Percentiles rank a stretch among this genome's conserved stretches.
Evolutionary conservation across 2,113 vertebrate genomes (phyloP).

Genomic region (Alouatta palliata): DNA sequence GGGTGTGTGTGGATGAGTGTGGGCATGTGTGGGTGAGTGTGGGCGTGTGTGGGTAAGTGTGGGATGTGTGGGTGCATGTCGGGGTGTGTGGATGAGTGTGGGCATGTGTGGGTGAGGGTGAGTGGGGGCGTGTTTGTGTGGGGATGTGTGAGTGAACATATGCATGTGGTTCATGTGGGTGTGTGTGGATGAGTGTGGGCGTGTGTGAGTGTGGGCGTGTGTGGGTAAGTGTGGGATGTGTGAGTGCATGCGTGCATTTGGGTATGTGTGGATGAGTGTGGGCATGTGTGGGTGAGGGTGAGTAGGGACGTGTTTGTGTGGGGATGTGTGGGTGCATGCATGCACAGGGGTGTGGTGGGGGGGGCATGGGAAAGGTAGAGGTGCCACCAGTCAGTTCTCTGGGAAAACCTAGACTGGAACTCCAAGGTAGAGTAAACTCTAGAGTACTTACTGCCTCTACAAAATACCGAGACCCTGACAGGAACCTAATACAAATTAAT

Average conservation of each 20-base stretch:
- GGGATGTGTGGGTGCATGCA: accelerated
- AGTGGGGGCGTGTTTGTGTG: no score
- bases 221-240: background rate
- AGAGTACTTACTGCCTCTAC: background rate
- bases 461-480: background rate
- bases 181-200: accelerated
- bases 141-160: no score
- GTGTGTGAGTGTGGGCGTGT: accelerated
- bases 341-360: accelerated
- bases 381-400: accelerated
- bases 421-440: no score
- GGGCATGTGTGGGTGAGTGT: accelerated
- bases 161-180: no score
- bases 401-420: background rate
- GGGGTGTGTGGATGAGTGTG: no score
- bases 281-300: accelerated
- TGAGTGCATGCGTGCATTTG: accelerated
- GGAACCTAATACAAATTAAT: background rate
- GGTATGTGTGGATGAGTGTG: accelerated
- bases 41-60: accelerated
- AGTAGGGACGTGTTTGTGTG: accelerated
- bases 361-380: accelerated
- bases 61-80: no score
- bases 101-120: no score
- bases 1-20: no score